A percentile compares a stretch with the other conserved stretches of the same genome.
Evolutionary conservation across 2,113 vertebrate species (phyloP).

Genomic region (Calonectris borealis): DNA sequence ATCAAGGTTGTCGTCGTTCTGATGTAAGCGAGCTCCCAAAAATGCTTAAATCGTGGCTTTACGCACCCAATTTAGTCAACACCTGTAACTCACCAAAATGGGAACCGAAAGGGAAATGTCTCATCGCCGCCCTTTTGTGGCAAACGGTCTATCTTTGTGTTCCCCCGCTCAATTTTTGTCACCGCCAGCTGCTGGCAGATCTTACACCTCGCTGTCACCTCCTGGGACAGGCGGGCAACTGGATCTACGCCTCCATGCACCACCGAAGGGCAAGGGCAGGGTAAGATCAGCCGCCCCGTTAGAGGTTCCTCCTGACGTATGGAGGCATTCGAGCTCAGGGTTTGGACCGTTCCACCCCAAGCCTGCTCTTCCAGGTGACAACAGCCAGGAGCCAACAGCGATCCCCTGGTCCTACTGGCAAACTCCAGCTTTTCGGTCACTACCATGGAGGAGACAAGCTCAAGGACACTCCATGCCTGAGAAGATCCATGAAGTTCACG

Average conservation of each 20-base stretch:
- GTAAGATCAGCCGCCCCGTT: rapidly evolving
- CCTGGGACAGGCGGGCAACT: neutral
- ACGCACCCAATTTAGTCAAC: neutral
- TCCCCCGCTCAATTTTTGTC: rapidly evolving
- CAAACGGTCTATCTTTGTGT: rapidly evolving
- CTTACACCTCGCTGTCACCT: neutral
- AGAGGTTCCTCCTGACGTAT: neutral
- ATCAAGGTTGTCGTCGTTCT: neutral
- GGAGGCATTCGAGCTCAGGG: neutral
- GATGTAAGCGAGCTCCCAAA: slow-evolving; percentile 30
- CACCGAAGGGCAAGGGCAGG: neutral
- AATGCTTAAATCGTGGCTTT: neutral
- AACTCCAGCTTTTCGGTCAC: neutral
- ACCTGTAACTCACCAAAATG: neutral
- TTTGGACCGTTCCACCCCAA: neutral
- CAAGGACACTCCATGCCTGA: neutral
- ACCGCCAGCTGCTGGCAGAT: neutral
- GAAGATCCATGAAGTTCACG: neutral
- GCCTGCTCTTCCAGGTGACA: neutral
- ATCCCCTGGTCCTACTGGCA: neutral
- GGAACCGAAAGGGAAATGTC: neutral
- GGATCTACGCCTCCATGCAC: neutral
- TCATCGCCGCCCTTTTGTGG: neutral
- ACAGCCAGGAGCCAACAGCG: rapidly evolving
- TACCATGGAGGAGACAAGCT: neutral